A percentile compares a stretch with the other conserved stretches of the same genome.
Conservation (phyloP, 2,888 invertebrate species). For the Lagria hirta region DNA sequence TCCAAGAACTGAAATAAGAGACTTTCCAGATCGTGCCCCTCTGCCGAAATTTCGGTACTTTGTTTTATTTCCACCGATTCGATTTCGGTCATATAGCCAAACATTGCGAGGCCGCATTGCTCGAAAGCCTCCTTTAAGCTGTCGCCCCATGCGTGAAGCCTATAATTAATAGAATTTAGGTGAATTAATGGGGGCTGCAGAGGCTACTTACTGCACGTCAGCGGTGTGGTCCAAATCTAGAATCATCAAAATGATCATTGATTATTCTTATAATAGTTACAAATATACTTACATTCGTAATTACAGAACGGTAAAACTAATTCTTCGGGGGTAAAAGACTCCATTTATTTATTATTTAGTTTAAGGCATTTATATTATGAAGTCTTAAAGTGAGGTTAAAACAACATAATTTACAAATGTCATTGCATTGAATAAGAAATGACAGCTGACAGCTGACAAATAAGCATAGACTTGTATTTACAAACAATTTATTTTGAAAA, state of each 20-base stretch:
- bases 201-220: slow-evolving; percentile 89
- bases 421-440: too few species aligned
- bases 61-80: slow-evolving; percentile 78
- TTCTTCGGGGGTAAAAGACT: slow-evolving; percentile 61
- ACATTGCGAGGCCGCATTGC: slow-evolving; percentile 95
- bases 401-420: too few species aligned
- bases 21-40: slow-evolving; percentile 84
- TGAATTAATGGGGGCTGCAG: slow-evolving; percentile 1
- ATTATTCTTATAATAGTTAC: slow-evolving; percentile 6
- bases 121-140: slow-evolving; percentile 88
- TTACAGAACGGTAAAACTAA: slow-evolving; percentile 66
- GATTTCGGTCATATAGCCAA: slow-evolving; percentile 95
- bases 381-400: too few species aligned
- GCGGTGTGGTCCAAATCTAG: slow-evolving; percentile 97
- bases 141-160: slow-evolving; percentile 91
- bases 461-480: too few species aligned
- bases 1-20: slow-evolving; percentile 92
- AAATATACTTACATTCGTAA: slow-evolving; percentile 76
- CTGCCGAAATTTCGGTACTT: slow-evolving; percentile 80
- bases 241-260: too few species aligned
- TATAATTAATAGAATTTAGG: slow-evolving; percentile 47
- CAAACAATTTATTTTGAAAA: too few species aligned
- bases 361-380: too few species aligned
- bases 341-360: too few species aligned
- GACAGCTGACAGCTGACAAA: too few species aligned